Percentiles rank a stretch among this genome's conserved stretches.
Evolutionary conservation across 2,888 invertebrate genomes (phyloP).

Genomic region (Polydrusus pterygomalis): DNA sequence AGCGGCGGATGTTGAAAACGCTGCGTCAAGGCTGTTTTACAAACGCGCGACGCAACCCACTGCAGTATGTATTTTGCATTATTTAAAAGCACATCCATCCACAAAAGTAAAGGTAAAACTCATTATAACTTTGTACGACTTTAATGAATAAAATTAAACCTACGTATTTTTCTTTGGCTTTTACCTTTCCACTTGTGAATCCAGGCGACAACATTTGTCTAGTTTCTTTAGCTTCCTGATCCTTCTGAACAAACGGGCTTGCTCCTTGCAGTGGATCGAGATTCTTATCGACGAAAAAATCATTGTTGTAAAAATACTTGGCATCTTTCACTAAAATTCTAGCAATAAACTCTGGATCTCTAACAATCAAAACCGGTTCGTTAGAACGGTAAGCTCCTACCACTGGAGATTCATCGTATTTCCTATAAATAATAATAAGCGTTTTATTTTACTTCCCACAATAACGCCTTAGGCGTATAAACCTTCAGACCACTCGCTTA

Average conservation of each 20-base stretch:
- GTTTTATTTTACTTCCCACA: no score
- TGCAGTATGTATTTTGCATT: no score
- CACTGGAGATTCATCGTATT: constrained; percentile 64
- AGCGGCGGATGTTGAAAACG: no score
- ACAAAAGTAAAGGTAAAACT: no score
- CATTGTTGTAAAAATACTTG: constrained; percentile 68
- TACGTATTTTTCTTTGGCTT: background rate
- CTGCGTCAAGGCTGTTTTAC: no score
- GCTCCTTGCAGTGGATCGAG: constrained; percentile 72
- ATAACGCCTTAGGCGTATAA: no score
- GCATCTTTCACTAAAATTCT: constrained; percentile 67
- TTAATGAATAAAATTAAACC: no score
- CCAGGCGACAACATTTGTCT: constrained; percentile 73
- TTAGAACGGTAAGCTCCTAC: constrained; percentile 67
- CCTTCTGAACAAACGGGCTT: constrained; percentile 72
- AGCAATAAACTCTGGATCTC: constrained; percentile 68
- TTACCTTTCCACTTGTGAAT: constrained; percentile 73
- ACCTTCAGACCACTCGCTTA: no score
- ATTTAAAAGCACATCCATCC: no score
- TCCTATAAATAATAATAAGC: constrained; percentile 59
- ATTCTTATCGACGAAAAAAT: constrained; percentile 67
- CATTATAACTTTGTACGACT: no score
- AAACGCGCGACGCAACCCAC: no score
- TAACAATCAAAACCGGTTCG: constrained; percentile 64
- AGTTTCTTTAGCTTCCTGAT: constrained; percentile 73